These are phyloP conservation scores for Panthera tigris DNA, from an alignment of 2,113 vertebrate species.

Conservation along the genomic window DNA sequence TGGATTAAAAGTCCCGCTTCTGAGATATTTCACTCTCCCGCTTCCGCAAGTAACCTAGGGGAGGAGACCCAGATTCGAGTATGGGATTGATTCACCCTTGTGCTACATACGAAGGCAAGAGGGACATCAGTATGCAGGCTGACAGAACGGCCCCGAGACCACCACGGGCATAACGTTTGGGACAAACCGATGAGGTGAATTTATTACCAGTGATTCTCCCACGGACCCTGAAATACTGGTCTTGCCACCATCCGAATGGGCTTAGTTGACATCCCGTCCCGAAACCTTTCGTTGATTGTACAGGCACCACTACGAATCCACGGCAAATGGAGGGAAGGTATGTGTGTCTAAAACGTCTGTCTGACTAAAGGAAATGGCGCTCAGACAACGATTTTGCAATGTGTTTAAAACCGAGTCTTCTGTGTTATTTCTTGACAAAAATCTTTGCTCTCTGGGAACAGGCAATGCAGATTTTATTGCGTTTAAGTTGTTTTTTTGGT, in stretches of 20 bases:
- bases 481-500: constrained; percentile 64
- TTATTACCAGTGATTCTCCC: neutral
- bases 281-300: neutral
- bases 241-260: neutral
- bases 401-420: neutral
- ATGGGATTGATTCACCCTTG: neutral
- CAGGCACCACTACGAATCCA: neutral
- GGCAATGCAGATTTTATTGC: constrained; percentile 51
- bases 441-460: constrained; percentile 59
- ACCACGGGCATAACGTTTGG: neutral
- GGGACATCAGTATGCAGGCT: neutral
- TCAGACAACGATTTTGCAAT: neutral
- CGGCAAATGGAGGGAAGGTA: neutral
- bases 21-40: neutral
- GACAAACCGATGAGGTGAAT: neutral
- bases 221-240: neutral
- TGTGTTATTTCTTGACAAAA: constrained; percentile 44
- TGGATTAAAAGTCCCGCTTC: neutral
- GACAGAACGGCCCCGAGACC: neutral
- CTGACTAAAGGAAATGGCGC: neutral
- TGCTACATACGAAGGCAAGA: neutral
- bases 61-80: constrained; percentile 9
- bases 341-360: constrained; percentile 7
- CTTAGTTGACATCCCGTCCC: neutral
- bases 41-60: neutral